Percentiles rank a stretch among this genome's conserved stretches.
phyloP scores from a whole-genome alignment of 2,797 vertebrate genomes.

The Etheostoma nigrum region DNA sequence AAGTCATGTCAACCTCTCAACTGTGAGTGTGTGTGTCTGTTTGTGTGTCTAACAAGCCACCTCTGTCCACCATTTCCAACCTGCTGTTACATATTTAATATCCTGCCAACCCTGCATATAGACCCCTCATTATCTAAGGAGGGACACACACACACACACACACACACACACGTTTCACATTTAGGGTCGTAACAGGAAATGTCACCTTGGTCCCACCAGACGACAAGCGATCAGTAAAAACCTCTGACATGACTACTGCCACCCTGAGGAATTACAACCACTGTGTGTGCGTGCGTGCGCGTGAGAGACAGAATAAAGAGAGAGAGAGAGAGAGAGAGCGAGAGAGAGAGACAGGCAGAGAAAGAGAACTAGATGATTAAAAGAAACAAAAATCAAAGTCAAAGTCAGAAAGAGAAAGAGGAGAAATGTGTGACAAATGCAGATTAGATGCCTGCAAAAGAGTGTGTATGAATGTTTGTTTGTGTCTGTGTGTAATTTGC shows the following conservation, averaged over 20 bases:
- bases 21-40: slow-evolving; percentile 26
- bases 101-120: slow-evolving; percentile 78
- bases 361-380: slow-evolving; percentile 17
- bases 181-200: slow-evolving; percentile 75
- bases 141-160: slow-evolving; percentile 45
- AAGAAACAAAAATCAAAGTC: slow-evolving; percentile 22
- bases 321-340: too few relatives aligned
- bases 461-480: not conserved
- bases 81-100: slow-evolving; percentile 82
- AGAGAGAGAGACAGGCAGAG: not conserved
- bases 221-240: slow-evolving; percentile 76
- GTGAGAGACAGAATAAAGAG: too few relatives aligned
- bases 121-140: slow-evolving; percentile 78
- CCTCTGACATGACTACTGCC: slow-evolving; percentile 64
- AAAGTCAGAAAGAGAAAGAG: slow-evolving; percentile 16
- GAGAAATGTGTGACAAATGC: slow-evolving; percentile 5
- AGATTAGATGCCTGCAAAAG: slow-evolving; percentile 2
- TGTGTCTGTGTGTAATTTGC: slow-evolving; percentile 13
- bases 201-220: slow-evolving; percentile 78
- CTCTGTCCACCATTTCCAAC: slow-evolving; percentile 72
- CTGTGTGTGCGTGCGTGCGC: slow-evolving; percentile 5
- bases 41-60: slow-evolving; percentile 66
- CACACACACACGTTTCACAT: slow-evolving; percentile 56
- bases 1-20: not conserved
- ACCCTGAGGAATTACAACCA: slow-evolving; percentile 58